Percentiles rank a stretch among this genome's conserved stretches.
Evolutionary conservation across 2,113 vertebrate genomes (phyloP).

Genomic region (Melierax canorus): DNA sequence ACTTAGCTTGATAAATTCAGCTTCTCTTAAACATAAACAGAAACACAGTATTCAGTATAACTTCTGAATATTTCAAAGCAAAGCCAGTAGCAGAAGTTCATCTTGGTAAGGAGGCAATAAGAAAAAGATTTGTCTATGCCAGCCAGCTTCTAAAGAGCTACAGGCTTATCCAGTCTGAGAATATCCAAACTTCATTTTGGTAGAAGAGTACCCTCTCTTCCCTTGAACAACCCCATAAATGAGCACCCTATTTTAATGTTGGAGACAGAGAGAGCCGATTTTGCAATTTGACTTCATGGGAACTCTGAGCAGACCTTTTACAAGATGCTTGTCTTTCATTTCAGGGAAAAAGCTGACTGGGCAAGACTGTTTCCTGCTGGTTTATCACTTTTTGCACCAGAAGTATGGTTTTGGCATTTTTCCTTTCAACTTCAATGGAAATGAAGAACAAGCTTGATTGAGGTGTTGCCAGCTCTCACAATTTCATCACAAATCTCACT

Average conservation of each 20-base stretch:
- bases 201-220: not conserved
- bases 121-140: not conserved
- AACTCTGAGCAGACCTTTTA: not conserved
- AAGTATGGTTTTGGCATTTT: constrained; percentile 7
- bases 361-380: not conserved
- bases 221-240: not conserved
- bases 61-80: not conserved
- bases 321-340: not conserved
- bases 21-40: not conserved
- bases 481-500: not conserved
- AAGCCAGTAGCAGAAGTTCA: not conserved
- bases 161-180: not conserved
- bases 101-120: not conserved
- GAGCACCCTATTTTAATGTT: not conserved
- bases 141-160: not conserved
- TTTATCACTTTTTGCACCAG: constrained; percentile 14
- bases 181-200: not conserved
- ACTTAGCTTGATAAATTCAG: not conserved
- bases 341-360: not conserved
- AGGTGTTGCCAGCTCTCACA: constrained; percentile 9
- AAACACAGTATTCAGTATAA: not conserved
- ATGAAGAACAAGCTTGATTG: not conserved
- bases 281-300: not conserved
- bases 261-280: not conserved
- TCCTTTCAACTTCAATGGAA: not conserved